phyloP scores from a whole-genome alignment of 2,113 vertebrate species.

The Mesoclemmys tuberculata region DNA sequence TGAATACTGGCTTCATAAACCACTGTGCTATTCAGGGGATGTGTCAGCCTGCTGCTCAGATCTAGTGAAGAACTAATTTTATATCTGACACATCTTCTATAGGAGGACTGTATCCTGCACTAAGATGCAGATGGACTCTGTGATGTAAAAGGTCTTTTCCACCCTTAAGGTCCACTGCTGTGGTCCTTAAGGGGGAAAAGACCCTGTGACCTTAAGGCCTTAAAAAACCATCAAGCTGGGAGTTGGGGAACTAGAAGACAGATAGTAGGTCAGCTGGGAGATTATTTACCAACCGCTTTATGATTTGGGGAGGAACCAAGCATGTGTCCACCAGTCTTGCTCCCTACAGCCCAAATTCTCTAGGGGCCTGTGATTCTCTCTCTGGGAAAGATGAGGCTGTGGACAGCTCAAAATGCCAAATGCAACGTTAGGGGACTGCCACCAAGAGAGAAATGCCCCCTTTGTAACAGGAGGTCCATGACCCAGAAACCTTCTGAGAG shows the following conservation, averaged over 20 bases:
- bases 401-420: background rate
- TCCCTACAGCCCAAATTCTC: background rate
- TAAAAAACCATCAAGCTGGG: background rate
- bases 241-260: background rate
- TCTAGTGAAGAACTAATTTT: background rate
- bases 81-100: fast-evolving
- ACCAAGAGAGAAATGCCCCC: background rate
- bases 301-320: background rate
- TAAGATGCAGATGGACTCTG: background rate
- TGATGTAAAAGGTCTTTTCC: fast-evolving
- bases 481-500: constrained; percentile 4
- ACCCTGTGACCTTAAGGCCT: background rate
- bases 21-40: background rate
- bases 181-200: no score
- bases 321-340: background rate
- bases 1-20: background rate
- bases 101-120: background rate
- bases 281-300: background rate
- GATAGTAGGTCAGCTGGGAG: background rate
- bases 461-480: background rate
- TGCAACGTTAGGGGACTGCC: background rate
- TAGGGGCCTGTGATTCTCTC: background rate
- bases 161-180: background rate
- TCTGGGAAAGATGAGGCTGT: background rate
- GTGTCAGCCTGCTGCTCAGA: background rate